Evolutionary conservation across 2,113 vertebrate species (phyloP).

Genomic region (Myrmophylax atrothorax): DNA sequence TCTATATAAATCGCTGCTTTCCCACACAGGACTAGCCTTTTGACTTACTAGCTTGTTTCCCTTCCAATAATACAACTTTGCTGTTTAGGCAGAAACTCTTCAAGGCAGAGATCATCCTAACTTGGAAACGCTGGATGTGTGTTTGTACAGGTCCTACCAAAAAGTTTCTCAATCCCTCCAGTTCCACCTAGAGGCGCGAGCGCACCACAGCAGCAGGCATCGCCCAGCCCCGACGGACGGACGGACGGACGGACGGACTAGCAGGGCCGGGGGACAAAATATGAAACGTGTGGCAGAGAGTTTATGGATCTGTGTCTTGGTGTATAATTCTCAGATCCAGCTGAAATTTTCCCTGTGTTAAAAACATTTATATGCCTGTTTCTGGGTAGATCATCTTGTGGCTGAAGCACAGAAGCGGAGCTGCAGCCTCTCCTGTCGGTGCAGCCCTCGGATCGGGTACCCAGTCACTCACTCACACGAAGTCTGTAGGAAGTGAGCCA

Average conservation of each 20-base stretch:
- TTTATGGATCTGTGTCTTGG: neutral
- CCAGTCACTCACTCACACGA: accelerated
- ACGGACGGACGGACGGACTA: accelerated
- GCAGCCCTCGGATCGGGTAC: neutral
- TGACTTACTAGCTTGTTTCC: neutral
- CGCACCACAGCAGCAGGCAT: neutral
- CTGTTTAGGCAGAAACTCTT: neutral
- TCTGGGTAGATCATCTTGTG: neutral
- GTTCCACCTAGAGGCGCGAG: slow-evolving; percentile 58
- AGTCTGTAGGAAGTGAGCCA: neutral
- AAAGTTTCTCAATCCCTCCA: slow-evolving; percentile 8
- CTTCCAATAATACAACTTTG: neutral
- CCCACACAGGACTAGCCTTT: neutral
- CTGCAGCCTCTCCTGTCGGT: neutral
- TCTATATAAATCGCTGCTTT: neutral
- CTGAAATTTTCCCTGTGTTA: neutral
- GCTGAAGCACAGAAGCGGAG: neutral
- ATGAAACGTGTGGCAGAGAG: neutral
- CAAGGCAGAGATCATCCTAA: neutral
- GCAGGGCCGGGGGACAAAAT: neutral
- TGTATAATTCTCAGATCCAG: neutral
- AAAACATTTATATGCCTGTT: neutral
- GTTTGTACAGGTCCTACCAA: neutral
- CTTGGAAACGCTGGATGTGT: neutral
- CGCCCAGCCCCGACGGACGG: neutral